These are phyloP conservation scores for Ectropis grisescens DNA, from an alignment of 1,140 invertebrate genomes.

Conservation along the genomic window DNA sequence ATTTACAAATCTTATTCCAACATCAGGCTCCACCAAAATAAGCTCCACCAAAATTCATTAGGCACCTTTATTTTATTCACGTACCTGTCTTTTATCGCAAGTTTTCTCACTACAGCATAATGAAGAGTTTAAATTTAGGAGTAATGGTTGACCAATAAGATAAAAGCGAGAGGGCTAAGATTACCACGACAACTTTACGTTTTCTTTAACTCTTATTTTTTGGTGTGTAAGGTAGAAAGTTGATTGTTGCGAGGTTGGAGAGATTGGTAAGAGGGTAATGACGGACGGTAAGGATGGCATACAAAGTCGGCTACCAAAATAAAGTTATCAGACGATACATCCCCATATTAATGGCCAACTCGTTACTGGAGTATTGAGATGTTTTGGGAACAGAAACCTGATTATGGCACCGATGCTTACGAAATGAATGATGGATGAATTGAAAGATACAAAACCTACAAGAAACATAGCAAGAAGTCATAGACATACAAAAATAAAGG, in stretches of 20 bases:
- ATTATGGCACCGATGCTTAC: no score
- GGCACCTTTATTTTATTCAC: constrained; percentile 63
- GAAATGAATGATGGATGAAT: no score
- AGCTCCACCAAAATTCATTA: constrained; percentile 35
- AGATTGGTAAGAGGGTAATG: constrained; percentile 44
- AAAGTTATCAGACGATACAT: constrained; percentile 69
- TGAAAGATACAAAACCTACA: no score
- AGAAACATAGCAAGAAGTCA: no score
- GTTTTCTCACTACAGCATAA: constrained; percentile 65
- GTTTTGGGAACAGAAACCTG: constrained; percentile 40
- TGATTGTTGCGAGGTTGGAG: constrained; percentile 2
- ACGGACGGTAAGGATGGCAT: constrained; percentile 61
- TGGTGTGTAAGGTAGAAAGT: constrained; percentile 21
- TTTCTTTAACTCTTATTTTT: constrained; percentile 12
- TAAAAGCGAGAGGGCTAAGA: constrained; percentile 56
- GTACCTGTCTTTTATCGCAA: constrained; percentile 48
- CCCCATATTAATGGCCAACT: constrained; percentile 66
- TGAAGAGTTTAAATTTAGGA: constrained; percentile 69
- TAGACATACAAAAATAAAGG: no score
- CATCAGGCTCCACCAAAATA: no score
- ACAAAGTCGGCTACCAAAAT: constrained; percentile 69
- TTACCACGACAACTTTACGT: constrained; percentile 17
- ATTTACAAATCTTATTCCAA: no score
- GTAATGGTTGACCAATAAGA: constrained; percentile 69
- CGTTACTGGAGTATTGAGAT: constrained; percentile 68